Evolutionary conservation across 2,888 invertebrate species (phyloP), one percentile per base, ranked within the genome.

Genomic region (Notodonta dromedarius): DNA sequence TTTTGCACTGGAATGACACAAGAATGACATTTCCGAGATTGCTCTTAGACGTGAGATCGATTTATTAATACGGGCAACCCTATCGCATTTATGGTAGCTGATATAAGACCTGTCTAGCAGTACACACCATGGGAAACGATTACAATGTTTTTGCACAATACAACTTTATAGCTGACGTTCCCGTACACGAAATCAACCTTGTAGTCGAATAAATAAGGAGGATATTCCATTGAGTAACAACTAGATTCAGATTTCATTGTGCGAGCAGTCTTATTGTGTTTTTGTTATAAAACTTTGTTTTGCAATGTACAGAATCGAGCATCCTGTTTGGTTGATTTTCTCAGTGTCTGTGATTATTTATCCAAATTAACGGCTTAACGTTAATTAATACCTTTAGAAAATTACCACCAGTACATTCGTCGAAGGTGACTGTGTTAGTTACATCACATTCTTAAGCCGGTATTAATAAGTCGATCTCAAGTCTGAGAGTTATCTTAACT

Each of bases 131-230:
- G 77, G 74, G 77, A 77, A 77, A 61, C 60, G 66, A 70, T 75
- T 67, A 74, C 70, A 74, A 63, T 69, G 66, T 76, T 74, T 76
- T 73, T 76, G 64, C 76, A 74, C 74, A 74, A 77, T 70, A 76
- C 66, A 66, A 57, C 66, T 60, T 70, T 62, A 70, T 73, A 63
- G 66, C 65, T 66, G 58, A 67, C 73, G 68, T 70, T 77, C 71
- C 68, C 35, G 59, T 66, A 67, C 60, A 57, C 65, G 7, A 75
- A 70, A 64, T 56, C 64, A 61, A 62, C 66, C 58, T 56, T 70
- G 70, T 62, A 50, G 52, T 60, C 11, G 39, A n/a, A 6, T 1
- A 24, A 63, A 58, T 63, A 60, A 61, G 55, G 14, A 13, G n/a
- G 67, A 59, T 65, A 53, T 50, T 52, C 61, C 59, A 16, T 56